Conservation (phyloP, 2,113 vertebrate species). For the Phyllostomus discolor region DNA sequence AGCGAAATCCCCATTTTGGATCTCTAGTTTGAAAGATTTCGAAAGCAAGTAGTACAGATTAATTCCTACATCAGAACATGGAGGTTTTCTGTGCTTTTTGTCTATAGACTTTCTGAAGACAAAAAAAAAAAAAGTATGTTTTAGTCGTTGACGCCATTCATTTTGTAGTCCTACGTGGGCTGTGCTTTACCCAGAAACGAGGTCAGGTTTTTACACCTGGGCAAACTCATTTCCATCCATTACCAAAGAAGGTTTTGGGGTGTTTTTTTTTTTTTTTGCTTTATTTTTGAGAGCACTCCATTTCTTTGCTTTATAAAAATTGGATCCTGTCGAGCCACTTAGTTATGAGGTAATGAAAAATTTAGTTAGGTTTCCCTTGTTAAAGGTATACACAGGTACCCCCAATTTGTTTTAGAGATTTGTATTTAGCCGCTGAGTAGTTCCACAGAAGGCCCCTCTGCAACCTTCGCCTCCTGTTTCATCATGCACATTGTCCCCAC, state of each 20-base stretch:
- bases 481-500: accelerated
- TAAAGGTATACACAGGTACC: not conserved
- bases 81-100: not conserved
- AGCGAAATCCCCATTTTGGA: not conserved
- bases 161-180: not conserved
- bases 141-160: not conserved
- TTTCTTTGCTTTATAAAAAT: not conserved
- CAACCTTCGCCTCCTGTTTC: accelerated
- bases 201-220: not conserved
- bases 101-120: not conserved
- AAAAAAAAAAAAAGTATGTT: not conserved
- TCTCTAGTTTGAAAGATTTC: not conserved
- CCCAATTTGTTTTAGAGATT: not conserved
- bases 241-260: not conserved
- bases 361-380: not conserved
- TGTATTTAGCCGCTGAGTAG: not conserved
- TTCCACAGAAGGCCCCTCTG: not conserved
- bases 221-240: not conserved
- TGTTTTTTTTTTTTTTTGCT: not conserved
- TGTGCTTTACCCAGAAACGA: not conserved
- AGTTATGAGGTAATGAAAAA: not conserved
- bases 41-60: not conserved
- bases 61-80: not conserved
- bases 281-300: not conserved
- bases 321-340: not conserved